Base-by-base conservation (phyloP, 2,888 invertebrate species). In the Diplazon laetatorius region DNA sequence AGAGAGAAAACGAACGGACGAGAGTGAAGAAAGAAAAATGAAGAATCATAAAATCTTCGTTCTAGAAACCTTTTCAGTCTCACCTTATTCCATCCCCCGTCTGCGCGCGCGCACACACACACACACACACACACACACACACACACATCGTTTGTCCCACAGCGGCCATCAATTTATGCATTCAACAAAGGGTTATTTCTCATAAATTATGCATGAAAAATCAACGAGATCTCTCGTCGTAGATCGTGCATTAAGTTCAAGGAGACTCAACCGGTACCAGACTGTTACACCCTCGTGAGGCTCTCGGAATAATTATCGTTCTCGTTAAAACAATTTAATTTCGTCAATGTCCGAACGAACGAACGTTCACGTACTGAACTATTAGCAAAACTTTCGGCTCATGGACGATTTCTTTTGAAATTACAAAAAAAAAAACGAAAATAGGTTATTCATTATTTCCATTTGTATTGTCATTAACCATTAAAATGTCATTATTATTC, bases 191-290 rank as follows among this genome's bases (percentile, higher is more conserved):
- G 72, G 68, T 73, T 77, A 73, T 77, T 77, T 73, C 73, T 73
- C 72, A 77, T 73, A 69, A 77, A 77, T 77, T 77, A 77, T 77
- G 77, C 73, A 77, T 77, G 77, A 77, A 77, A 73, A 77, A 77
- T 73, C 77, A 77, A 77, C 77, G 73, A 77, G 68, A 55, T 63
- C 76, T 10, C 42, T 42, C 42, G 35, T n/a, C 35, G n/a, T 50
- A 60, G 35, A 20, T 22, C 37, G 57, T 44, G 69, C 60, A 73
- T 73, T 77, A 73, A 77, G 57, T 73, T 77, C 77, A 77, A 77
- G 77, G 73, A 77, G 72, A 73, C 63, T 63, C 57, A 77, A 62
- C 73, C 72, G 68, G 77, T 42, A 63, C 48, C 77, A 57, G 62
- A 69, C 57, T 63, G 66, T 55, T 52, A 42, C 46, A 46, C 48